phyloP scores from a whole-genome alignment of 2,888 invertebrate species.

The Aphrophora alni region DNA sequence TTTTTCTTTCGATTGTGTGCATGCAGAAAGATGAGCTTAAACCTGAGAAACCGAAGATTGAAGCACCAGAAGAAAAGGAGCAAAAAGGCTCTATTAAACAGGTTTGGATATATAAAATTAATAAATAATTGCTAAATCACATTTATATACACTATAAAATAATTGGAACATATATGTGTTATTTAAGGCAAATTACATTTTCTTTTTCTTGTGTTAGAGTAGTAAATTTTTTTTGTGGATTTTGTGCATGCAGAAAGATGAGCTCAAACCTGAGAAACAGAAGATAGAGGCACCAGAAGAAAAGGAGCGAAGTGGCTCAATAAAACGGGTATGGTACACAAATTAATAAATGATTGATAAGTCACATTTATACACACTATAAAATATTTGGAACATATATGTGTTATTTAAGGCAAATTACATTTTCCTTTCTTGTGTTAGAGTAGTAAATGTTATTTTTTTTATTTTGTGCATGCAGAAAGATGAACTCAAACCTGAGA shows the following conservation, averaged over 20 bases:
- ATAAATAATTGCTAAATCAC: too few relatives aligned
- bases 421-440: neutral
- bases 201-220: neutral
- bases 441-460: neutral
- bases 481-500: neutral
- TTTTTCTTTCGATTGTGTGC: neutral
- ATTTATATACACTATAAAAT: too few relatives aligned
- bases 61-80: neutral
- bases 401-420: too few relatives aligned
- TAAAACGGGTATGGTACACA: neutral
- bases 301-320: neutral
- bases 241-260: constrained; percentile 4
- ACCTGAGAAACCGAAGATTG: neutral
- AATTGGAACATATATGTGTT: too few relatives aligned
- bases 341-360: too few relatives aligned
- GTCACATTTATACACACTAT: too few relatives aligned
- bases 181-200: too few relatives aligned
- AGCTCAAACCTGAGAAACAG: neutral
- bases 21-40: constrained; percentile 7
- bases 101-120: neutral
- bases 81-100: neutral
- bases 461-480: neutral
- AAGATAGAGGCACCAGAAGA: neutral
- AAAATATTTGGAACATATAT: too few relatives aligned
- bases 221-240: neutral